Percentiles rank a stretch among this genome's conserved stretches.
Evolutionary conservation across 1,140 invertebrate genomes (phyloP).

Genomic region (Leguminivora glycinivorella): DNA sequence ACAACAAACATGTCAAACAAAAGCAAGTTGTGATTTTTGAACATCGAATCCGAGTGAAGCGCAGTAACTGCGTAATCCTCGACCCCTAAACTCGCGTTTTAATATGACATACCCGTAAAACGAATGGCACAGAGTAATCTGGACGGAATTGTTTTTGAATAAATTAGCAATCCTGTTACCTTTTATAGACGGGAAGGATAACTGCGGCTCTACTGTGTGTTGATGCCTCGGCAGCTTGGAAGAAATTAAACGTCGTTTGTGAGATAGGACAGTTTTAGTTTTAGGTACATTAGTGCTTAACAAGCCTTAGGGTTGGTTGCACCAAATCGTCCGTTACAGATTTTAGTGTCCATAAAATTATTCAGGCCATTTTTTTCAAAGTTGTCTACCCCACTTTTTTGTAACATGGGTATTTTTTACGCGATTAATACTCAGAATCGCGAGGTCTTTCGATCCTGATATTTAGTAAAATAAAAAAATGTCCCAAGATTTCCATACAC

Average conservation of each 20-base stretch:
- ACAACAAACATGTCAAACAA: not conserved
- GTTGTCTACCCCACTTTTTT: too few species aligned
- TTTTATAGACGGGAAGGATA: conserved; percentile 22
- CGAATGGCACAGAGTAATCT: conserved; percentile 32
- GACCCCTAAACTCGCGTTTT: conserved; percentile 35
- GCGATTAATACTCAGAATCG: too few species aligned
- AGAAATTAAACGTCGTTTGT: conserved; percentile 1
- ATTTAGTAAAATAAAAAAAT: too few species aligned
- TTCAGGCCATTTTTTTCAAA: too few species aligned
- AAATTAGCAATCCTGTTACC: conserved; percentile 34
- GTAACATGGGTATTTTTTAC: too few species aligned
- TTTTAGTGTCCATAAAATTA: too few species aligned
- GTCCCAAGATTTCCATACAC: too few species aligned
- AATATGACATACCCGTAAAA: conserved; percentile 34
- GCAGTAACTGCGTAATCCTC: conserved; percentile 40
- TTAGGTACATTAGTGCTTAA: too few species aligned
- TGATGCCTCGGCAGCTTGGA: not conserved
- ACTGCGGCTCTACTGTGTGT: conserved; percentile 7
- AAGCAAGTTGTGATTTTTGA: not conserved
- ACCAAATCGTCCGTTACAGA: too few species aligned
- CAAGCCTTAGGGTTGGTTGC: too few species aligned
- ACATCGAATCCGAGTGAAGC: not conserved
- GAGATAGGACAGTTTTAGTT: too few species aligned
- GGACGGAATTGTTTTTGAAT: conserved; percentile 33
- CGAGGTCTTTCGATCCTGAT: too few species aligned